Base-by-base conservation (phyloP, 1,140 invertebrate genomes). In the Cherax quadricarinatus region DNA sequence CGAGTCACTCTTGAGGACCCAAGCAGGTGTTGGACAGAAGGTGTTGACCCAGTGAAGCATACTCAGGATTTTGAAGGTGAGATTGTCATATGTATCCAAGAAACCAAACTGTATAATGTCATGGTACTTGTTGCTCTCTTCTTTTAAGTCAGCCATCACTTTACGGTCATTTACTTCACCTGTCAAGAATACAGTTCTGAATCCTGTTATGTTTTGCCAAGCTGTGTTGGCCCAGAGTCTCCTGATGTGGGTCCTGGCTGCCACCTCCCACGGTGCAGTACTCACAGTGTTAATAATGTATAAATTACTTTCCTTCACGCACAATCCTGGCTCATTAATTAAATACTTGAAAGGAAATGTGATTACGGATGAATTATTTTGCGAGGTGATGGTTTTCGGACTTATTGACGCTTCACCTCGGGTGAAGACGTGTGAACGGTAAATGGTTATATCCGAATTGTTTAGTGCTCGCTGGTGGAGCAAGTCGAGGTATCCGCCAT, bases 1-100 rank as follows among this genome's bases (percentile, higher is more conserved):
- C 10, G 66, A 30, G 60, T 91, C 89, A 51, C 83, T 91, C 51
- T 91, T 91, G 12, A 91, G 83, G 10, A 86, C 89, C 89, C 83
- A 91, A 48, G 48, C 53, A 9, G 82, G 83, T 49, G 60, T 86
- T 14, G 89, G 3, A 57, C 83, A 86, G 89, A 62, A 89, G 60
- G n/a, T 75, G 14, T 86, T 57, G 12, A 91, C 70, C 83, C 73
- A 85, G 49, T 86, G 89, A 9, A 91, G 60, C 12, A n/a, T 49
- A n/a, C 48, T 16, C 21, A 91, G 21, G 2, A 30, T 70, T 83
- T 91, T 86, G 24, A 85, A 41, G 24, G 83, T 91, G 4, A 91
- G 41, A n/a, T 91, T 91, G 24, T 78, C 48, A 18, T 91, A 91
- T 10, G 70, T 78, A 75, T 85, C 89, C 60, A 85, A 51, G 24